Evolutionary conservation across 2,113 vertebrate genomes (phyloP).

Genomic region (Macquaria australasica): DNA sequence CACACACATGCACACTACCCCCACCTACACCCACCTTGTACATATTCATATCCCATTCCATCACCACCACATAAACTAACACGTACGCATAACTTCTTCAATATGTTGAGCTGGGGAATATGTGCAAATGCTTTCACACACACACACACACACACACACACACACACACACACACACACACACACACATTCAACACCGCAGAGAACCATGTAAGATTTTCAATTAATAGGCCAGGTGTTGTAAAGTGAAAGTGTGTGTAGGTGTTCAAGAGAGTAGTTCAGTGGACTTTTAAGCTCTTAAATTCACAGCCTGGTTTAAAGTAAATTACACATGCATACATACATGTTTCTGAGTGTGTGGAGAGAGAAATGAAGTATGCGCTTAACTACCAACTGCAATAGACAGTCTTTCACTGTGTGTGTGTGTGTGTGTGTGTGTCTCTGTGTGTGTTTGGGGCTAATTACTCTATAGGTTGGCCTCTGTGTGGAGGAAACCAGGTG

Average conservation of each 20-base stretch:
- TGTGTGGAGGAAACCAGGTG: constrained; percentile 32
- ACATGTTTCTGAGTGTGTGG: neutral
- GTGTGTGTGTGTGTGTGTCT: neutral
- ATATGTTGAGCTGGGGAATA: constrained; percentile 15
- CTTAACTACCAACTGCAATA: neutral
- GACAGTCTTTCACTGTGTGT: neutral
- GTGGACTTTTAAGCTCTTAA: neutral
- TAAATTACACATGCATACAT: constrained; percentile 13
- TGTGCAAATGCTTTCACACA: neutral
- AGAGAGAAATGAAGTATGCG: neutral
- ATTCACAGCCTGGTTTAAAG: neutral
- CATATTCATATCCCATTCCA: constrained; percentile 18
- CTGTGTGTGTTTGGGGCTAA: neutral
- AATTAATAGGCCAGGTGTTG: constrained; percentile 58
- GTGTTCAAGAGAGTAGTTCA: neutral
- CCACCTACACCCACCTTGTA: neutral
- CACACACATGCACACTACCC: constrained; percentile 26
- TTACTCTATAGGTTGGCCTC: neutral
- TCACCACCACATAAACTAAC: constrained; percentile 18
- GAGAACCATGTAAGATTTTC: constrained; percentile 27
- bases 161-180: neutral
- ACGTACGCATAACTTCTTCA: constrained; percentile 13
- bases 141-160: too few species aligned
- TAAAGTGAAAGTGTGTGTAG: neutral
- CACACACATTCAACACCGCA: neutral